These are phyloP conservation scores for Octonoba sinensis DNA, from an alignment of 2,888 invertebrate genomes.

Conservation along the genomic window DNA sequence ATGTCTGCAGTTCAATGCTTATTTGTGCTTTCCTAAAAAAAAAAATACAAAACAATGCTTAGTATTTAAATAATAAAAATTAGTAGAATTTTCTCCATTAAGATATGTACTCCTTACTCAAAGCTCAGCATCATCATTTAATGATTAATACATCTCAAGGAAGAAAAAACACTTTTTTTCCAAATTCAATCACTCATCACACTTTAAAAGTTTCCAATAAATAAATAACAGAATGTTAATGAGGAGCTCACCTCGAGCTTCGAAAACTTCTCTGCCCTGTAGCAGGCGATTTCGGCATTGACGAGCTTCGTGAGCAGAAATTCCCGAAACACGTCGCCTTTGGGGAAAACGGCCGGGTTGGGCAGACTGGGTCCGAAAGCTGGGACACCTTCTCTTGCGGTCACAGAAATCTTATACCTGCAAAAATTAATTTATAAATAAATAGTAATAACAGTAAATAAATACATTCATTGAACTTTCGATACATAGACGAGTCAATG, in stretches of 20 bases:
- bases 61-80: neutral
- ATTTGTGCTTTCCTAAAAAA: too few relatives aligned
- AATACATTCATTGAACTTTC: too few relatives aligned
- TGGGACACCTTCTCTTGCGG: constrained; percentile 96
- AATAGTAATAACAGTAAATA: too few relatives aligned
- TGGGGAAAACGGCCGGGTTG: constrained; percentile 88
- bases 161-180: too few relatives aligned
- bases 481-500: too few relatives aligned
- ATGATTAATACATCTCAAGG: too few relatives aligned
- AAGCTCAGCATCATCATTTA: neutral
- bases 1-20: too few relatives aligned
- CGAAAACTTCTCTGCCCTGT: constrained; percentile 98
- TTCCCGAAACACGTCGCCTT: constrained; percentile 92
- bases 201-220: too few relatives aligned
- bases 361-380: constrained; percentile 96
- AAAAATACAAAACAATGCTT: too few relatives aligned
- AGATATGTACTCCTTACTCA: neutral
- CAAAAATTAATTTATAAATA: neutral
- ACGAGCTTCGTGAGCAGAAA: constrained; percentile 96
- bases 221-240: neutral
- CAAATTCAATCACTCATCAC: too few relatives aligned
- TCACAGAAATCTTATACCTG: constrained; percentile 95
- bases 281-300: constrained; percentile 97
- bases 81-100: neutral
- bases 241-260: constrained; percentile 80